Conservation (phyloP, 1,140 invertebrate species). For the Aphelinus certus region DNA sequence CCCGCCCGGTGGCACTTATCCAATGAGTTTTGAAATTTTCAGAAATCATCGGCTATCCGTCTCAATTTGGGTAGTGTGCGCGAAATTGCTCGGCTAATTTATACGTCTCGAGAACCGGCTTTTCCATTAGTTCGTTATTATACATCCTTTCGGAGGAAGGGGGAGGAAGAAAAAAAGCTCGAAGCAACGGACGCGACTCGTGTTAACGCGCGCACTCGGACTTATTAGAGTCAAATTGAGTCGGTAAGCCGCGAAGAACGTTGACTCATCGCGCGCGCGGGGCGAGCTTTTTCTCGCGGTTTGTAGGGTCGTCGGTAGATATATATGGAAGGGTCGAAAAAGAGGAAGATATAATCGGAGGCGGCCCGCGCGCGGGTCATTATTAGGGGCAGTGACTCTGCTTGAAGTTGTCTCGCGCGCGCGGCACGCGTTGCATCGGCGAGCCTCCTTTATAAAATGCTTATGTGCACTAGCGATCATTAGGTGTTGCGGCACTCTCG, state of each 20-base stretch:
- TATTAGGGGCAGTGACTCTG: constrained; percentile 42
- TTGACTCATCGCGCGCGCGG: constrained; percentile 26
- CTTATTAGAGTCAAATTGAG: constrained; percentile 38
- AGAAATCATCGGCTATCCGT: too few relatives aligned
- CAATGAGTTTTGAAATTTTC: too few relatives aligned
- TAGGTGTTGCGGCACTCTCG: constrained; percentile 6
- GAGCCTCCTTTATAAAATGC: constrained; percentile 15
- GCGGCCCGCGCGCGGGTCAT: constrained; percentile 14
- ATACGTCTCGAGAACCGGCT: too few relatives aligned
- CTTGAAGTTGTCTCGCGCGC: constrained; percentile 3
- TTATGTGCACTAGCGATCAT: constrained; percentile 20
- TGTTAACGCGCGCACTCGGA: neutral
- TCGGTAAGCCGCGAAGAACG: constrained; percentile 31
- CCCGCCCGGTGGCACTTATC: too few relatives aligned
- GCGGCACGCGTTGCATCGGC: constrained; percentile 23
- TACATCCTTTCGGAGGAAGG: too few relatives aligned
- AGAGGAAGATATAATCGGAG: constrained; percentile 1
- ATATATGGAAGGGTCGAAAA: neutral
- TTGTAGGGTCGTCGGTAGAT: neutral
- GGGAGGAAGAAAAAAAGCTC: neutral
- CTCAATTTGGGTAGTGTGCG: too few relatives aligned
- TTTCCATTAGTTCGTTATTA: too few relatives aligned
- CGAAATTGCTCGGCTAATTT: too few relatives aligned
- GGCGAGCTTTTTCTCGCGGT: constrained; percentile 6
- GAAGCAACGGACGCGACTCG: neutral